Percentiles rank a stretch among this genome's conserved stretches.
Evolutionary conservation across 1,140 invertebrate genomes (phyloP).

Genomic region (Gonioctena quinquepunctata): DNA sequence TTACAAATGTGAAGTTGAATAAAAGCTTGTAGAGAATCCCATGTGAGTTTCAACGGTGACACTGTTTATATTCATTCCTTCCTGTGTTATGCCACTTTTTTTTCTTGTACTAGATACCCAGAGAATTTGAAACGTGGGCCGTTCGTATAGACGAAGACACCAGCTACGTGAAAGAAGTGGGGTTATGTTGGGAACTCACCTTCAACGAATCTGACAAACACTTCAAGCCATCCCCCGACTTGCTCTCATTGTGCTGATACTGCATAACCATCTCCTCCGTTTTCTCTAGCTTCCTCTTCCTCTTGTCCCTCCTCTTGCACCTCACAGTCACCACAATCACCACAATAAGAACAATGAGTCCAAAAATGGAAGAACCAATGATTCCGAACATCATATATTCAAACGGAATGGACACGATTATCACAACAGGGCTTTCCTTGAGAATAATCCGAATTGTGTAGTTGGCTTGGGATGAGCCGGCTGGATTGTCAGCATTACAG

Average conservation of each 20-base stretch:
- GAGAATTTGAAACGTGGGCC: too few species aligned
- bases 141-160: too few species aligned
- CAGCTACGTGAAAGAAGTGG: too few species aligned
- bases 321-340: constrained; percentile 65
- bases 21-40: too few species aligned
- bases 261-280: constrained; percentile 53
- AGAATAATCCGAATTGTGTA: constrained; percentile 75
- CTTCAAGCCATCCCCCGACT: constrained; percentile 27
- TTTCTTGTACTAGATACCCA: too few species aligned
- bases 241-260: constrained; percentile 45
- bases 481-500: constrained; percentile 81
- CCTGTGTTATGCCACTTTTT: too few species aligned
- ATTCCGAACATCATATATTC: constrained; percentile 71
- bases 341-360: constrained; percentile 64
- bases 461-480: constrained; percentile 74
- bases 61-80: too few species aligned
- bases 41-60: too few species aligned
- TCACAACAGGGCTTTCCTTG: constrained; percentile 70
- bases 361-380: constrained; percentile 60
- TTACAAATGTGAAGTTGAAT: too few species aligned
- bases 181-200: not conserved
- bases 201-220: constrained; percentile 4
- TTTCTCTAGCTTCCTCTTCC: constrained; percentile 40
- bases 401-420: constrained; percentile 66
- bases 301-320: constrained; percentile 59